These are phyloP conservation scores for Holocentrus rufus DNA, from an alignment of 2,797 vertebrate genomes.

Conservation along the genomic window DNA sequence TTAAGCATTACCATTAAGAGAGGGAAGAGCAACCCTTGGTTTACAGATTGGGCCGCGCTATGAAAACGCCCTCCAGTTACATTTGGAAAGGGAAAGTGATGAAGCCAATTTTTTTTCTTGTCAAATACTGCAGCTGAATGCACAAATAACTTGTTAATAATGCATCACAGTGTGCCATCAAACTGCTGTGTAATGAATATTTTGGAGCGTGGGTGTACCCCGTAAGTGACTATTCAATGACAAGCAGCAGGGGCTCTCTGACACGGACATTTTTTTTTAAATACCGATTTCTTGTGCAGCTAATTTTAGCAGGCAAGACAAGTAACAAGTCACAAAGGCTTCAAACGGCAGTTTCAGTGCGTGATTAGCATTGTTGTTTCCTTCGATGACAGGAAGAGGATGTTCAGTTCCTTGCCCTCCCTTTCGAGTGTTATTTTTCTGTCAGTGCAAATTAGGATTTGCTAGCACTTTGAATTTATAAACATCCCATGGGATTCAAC, in stretches of 20 bases:
- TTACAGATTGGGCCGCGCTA: background rate
- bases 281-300: conserved; percentile 20
- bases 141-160: conserved; percentile 42
- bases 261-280: background rate
- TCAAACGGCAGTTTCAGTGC: conserved; percentile 36
- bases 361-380: conserved; percentile 22
- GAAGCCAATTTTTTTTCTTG: background rate
- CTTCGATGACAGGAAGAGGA: conserved; percentile 59
- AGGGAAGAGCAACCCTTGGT: background rate
- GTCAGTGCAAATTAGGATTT: conserved; percentile 11
- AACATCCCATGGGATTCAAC: conserved; percentile 31
- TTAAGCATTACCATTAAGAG: conserved; percentile 6
- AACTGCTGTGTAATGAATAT: conserved; percentile 42
- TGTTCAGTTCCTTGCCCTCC: conserved; percentile 28
- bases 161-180: conserved; percentile 26
- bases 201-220: conserved; percentile 17
- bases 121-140: background rate
- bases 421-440: conserved; percentile 14
- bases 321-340: conserved; percentile 6
- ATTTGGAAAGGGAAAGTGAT: conserved; percentile 25
- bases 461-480: conserved; percentile 5
- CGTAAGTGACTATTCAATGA: conserved; percentile 25
- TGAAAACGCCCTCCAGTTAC: conserved; percentile 30
- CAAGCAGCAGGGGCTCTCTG: background rate
- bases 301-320: conserved; percentile 46